Evolutionary conservation across 1,140 invertebrate species (phyloP), one percentile per base, ranked within the genome.

Genomic region (Saccostrea glomerata): DNA sequence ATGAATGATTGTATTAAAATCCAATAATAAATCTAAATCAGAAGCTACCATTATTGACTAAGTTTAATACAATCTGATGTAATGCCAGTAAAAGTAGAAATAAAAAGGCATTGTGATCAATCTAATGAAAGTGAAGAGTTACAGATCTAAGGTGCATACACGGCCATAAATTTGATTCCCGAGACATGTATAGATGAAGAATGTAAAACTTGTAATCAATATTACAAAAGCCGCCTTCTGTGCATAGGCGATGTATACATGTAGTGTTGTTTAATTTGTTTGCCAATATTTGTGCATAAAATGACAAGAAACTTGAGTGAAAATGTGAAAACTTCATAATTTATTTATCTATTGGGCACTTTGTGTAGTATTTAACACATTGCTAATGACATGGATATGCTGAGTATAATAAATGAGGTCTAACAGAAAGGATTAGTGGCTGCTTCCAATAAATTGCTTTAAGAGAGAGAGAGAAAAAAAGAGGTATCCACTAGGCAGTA

Each of bases 1-100:
- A 77, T 77, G 70, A 77, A 77, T 77, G 70, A 77, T 77, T 77
- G 70, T 77, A 77, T 77, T 25, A 77, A 77, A 77, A 77, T 77
- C 70, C 25, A 30, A 77, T 30, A 30, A 25, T 36, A 77, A 77
- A 77, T 77, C 30, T 36, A 30, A 30, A 25, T 25, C 30, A 30
- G 1, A 30, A 77, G 70, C 13, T 77, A 30, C 15, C 70, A 77
- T 23, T 36, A 30, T 77, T 77, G 13, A 36, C 30, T 36, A 77
- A 30, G 23, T 25, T 25, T 77, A 77, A 30, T 77, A 23, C 60
- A 77, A 30, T 23, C 25, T 77, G 70, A 30, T 77, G 70, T 77
- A 77, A 77, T 77, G 70, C 70, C 30, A 77, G 70, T 30, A 25
- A 77, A 36, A 77, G 13, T 77, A 36, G 70, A 77, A 77, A 77